Percentiles rank a stretch among this genome's conserved stretches.
Evolutionary conservation across 2,797 vertebrate species (phyloP).

Genomic region (Chromobotia macracanthus): DNA sequence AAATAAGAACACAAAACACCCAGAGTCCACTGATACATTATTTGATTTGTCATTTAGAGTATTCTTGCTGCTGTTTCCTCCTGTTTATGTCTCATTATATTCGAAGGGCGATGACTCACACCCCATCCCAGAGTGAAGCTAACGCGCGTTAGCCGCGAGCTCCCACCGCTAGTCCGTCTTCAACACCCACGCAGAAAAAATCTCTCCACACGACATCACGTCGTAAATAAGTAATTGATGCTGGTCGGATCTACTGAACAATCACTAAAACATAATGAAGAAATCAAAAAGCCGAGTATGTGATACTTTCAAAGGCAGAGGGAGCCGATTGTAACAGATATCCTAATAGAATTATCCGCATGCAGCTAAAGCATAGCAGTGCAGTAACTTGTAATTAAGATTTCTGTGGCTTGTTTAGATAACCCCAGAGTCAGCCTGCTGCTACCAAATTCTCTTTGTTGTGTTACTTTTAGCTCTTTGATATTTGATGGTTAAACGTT

Average conservation of each 20-base stretch:
- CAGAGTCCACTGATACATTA: neutral
- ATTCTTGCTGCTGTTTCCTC: slow-evolving; percentile 24
- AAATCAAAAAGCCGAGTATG: slow-evolving; percentile 28
- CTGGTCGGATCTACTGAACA: slow-evolving; percentile 8
- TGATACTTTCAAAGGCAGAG: slow-evolving; percentile 30
- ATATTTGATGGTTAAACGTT: slow-evolving; percentile 5
- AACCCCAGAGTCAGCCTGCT: slow-evolving; percentile 15
- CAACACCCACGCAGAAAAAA: slow-evolving; percentile 21
- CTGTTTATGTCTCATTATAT: no score
- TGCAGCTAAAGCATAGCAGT: slow-evolving; percentile 40
- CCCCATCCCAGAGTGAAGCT: slow-evolving; percentile 30
- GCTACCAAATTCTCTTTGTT: slow-evolving; percentile 28
- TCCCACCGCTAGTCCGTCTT: neutral
- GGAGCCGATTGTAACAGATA: slow-evolving; percentile 2
- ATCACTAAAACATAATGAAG: slow-evolving; percentile 31
- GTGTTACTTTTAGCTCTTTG: slow-evolving; percentile 26
- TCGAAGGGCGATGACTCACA: slow-evolving; percentile 48
- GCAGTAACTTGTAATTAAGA: slow-evolving; percentile 48
- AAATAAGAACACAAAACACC: neutral
- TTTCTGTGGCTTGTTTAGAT: slow-evolving; percentile 50
- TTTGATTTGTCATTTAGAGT: neutral
- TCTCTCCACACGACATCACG: neutral
- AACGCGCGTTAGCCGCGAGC: slow-evolving; percentile 24
- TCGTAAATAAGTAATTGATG: slow-evolving; percentile 38
- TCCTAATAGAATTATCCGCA: slow-evolving; percentile 47